Evolutionary conservation across 2,113 vertebrate species (phyloP), one percentile per base, ranked within the genome.

Genomic region (Microcebus griseorufus): DNA sequence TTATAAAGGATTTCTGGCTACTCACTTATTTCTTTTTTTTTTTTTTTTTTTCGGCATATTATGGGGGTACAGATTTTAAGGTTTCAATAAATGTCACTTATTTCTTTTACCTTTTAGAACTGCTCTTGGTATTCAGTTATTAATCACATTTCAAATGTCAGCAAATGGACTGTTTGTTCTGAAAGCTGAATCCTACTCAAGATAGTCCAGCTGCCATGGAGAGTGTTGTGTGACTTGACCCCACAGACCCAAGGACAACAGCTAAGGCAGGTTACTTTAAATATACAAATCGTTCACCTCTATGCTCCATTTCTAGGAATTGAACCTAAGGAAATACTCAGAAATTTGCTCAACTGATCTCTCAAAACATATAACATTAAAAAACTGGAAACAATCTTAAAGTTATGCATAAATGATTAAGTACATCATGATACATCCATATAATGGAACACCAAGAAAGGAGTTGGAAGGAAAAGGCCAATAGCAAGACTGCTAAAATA

Each of bases 301-400:
- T 14, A 55, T 64, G 17, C 12, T 81, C 45, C 22, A 9, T 39
- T 70, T 48, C 27, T 53, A 72, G 34, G 25, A 83, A 62, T 42
- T 73, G 85, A 92, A 95, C 34, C 27, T 90, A 70, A 60, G 16
- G 18, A 80, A 76, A 70, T 78, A 76, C 53, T 96, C 65, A 72
- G 53, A 90, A 84, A 73, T 9, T 4, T 72, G 25, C 27, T 91
- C 6, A 85, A 53, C 11, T 91, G 53, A 75, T 86, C 12, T 13
- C 10, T 64, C 10, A 45, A 65, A 87, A 64, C 87, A 90, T 69
- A 72, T 60, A 53, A 51, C 45, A n/a, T 62, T 18, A 81, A 93
- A 67, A 93, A 79, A 55, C 37, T 60, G 32, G 16, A 69, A 91
- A 80, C 5, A 88, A 42, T 13, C 42, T 80, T 86, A 16, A 85